phyloP scores from a whole-genome alignment of 2,113 vertebrate species.

The Anguilla japonica region DNA sequence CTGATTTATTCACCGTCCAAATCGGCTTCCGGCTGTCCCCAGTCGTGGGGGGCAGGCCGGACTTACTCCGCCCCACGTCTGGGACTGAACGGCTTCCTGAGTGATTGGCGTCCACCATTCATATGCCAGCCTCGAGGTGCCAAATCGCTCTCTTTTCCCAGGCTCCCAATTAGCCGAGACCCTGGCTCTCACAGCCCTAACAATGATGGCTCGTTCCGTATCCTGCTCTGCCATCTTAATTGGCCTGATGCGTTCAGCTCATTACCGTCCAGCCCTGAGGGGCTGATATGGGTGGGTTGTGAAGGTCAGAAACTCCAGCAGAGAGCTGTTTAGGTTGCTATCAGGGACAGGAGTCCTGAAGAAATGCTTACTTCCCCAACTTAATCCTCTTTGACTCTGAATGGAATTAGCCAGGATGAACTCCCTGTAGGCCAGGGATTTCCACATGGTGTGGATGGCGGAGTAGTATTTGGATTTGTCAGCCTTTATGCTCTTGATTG shows the following conservation, averaged over 20 bases:
- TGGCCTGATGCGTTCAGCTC: constrained; percentile 40
- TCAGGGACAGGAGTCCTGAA: background rate
- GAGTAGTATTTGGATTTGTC: background rate
- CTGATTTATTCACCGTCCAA: background rate
- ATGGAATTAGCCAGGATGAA: constrained; percentile 2
- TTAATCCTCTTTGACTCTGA: constrained; percentile 5
- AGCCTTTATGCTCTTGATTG: constrained; percentile 5
- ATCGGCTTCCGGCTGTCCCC: background rate
- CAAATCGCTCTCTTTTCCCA: constrained; percentile 26
- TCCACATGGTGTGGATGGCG: background rate
- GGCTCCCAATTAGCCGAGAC: constrained; percentile 46
- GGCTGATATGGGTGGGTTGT: constrained; percentile 27
- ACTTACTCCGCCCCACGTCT: background rate
- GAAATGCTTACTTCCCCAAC: constrained; percentile 1
- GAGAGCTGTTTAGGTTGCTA: constrained; percentile 23
- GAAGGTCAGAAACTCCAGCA: constrained; percentile 36
- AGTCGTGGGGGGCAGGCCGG: background rate
- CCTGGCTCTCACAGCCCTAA: constrained; percentile 34
- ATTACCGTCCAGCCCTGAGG: constrained; percentile 39
- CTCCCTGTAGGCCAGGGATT: background rate
- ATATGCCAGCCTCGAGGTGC: constrained; percentile 29
- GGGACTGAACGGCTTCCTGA: background rate
- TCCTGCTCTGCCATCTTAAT: constrained; percentile 46
- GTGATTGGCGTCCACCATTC: constrained; percentile 34
- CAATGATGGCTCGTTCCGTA: background rate